Evolutionary conservation across 2,888 invertebrate genomes (phyloP), one percentile per base, ranked within the genome.

Genomic region (Drosophila eohydei): DNA sequence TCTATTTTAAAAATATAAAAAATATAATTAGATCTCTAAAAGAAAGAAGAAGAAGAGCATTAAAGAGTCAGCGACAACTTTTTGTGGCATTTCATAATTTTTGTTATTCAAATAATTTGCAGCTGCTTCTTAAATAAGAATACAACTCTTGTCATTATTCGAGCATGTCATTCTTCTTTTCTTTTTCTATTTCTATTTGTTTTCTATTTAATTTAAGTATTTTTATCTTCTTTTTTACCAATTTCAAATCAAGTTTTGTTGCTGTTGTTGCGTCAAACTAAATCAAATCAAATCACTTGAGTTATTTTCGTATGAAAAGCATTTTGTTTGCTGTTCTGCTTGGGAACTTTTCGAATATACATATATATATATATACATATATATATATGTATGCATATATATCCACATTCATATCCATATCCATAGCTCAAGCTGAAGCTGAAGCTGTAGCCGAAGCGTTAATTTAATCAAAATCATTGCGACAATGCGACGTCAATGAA

Each of bases 381-480:
- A 64, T 51, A 64, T 65, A 65, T 65, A n/a, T 16, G 2, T 74
- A 63, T 51, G 59, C 65, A 62, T 69, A 67, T 50, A 73, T 55
- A 73, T 73, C 69, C 52, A 69, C 61, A 70, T 70, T 66, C 63
- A 67, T 58, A 73, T 76, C 64, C 44, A 65, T 66, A 74, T 61
- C 63, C 61, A 71, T 71, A 64, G 74, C 78, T 67, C 63, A 66
- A 66, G 57, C 58, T 48, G 28, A 55, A 44, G 68, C 60, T 55
- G 50, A 66, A 64, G 73, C 65, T 52, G 57, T 73, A 74, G 74
- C 65, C 70, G 59, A 82, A 74, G 84, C 84, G 84, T 86, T 85
- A 85, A 85, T 85, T 86, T 86, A 85, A 85, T 85, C 84, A 85
- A 84, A 86, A 82, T 79, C 77, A 75, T 81, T 83, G 84, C 86